Percentiles rank a stretch among this genome's conserved stretches.
phyloP scores from a whole-genome alignment of 1,140 invertebrate genomes.

The Atta colombica region DNA sequence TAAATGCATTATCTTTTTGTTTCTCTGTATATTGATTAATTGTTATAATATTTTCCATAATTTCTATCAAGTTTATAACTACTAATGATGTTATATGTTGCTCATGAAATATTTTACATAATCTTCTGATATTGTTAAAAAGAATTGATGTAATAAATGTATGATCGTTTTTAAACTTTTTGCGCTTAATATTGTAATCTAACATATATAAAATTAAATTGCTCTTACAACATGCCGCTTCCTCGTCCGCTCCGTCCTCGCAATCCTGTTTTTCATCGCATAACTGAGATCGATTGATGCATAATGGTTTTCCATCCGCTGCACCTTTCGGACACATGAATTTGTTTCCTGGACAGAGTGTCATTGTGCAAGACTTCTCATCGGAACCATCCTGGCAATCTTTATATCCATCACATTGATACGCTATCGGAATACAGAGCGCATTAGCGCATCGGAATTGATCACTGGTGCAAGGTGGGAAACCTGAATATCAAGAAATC shows the following conservation, averaged over 20 bases:
- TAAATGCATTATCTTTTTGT: not conserved
- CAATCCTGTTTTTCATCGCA: slow-evolving; percentile 97
- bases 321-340: slow-evolving; percentile 95
- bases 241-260: slow-evolving; percentile 96
- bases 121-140: not conserved
- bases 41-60: not conserved
- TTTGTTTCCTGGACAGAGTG: slow-evolving; percentile 96
- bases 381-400: slow-evolving; percentile 96
- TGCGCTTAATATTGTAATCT: not conserved
- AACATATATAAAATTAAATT: not conserved
- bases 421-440: slow-evolving; percentile 95
- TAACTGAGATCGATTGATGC: slow-evolving; percentile 94
- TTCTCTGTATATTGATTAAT: not conserved
- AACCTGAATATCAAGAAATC: slow-evolving; percentile 87
- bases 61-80: not conserved
- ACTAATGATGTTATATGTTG: not conserved
- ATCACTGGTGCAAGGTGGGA: slow-evolving; percentile 95
- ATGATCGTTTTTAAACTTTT: not conserved
- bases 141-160: not conserved
- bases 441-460: slow-evolving; percentile 98
- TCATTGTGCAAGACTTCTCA: slow-evolving; percentile 95
- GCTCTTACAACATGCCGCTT: slow-evolving; percentile 94
- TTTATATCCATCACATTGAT: slow-evolving; percentile 93
- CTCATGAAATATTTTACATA: not conserved
- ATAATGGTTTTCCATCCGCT: slow-evolving; percentile 91